Evolutionary conservation across 2,797 vertebrate genomes (phyloP).

Genomic region (Amazona ochrocephala): DNA sequence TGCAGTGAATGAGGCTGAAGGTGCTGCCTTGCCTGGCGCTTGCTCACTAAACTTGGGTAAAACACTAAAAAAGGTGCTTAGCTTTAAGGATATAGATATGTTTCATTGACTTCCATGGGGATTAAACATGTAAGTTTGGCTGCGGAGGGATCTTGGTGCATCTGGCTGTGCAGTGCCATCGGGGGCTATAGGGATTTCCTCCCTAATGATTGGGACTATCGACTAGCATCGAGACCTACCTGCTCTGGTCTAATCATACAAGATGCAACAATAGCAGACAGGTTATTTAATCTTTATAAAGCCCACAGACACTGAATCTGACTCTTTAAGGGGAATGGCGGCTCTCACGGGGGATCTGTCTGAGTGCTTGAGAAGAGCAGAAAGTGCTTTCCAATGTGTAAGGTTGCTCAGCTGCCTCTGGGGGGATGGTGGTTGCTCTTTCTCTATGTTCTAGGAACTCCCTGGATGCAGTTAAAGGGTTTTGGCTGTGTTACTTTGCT

Average conservation of each 20-base stretch:
- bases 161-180: neutral
- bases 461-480: neutral
- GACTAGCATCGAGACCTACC: rapidly evolving
- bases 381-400: neutral
- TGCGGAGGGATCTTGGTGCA: neutral
- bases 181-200: neutral
- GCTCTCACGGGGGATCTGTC: neutral
- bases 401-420: neutral
- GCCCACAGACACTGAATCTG: neutral
- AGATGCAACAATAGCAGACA: neutral
- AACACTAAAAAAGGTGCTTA: neutral
- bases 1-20: rapidly evolving
- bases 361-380: neutral
- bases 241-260: neutral
- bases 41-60: neutral
- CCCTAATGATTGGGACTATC: too few species aligned
- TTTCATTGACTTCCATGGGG: neutral
- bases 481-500: neutral
- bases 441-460: neutral
- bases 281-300: neutral
- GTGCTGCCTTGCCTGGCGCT: neutral
- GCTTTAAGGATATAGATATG: rapidly evolving
- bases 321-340: neutral
- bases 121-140: neutral
- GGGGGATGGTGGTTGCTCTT: neutral